Conservation (phyloP, 2,888 invertebrate genomes). For the Tanytarsus gracilentus region DNA sequence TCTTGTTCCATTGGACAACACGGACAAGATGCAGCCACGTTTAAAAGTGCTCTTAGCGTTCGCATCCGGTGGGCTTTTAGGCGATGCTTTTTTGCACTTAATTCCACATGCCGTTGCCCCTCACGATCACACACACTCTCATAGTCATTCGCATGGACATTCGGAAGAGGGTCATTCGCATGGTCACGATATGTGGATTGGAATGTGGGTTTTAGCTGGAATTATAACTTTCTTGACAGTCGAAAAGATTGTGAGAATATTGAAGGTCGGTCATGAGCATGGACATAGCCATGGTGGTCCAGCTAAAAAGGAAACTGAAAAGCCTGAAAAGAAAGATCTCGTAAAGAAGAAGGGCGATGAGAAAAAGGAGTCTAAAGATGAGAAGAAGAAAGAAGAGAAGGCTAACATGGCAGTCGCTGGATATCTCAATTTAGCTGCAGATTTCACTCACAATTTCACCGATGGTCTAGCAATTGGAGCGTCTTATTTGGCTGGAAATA, state of each 20-base stretch:
- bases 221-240: slow-evolving; percentile 86
- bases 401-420: slow-evolving; percentile 67
- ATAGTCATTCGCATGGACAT: slow-evolving; percentile 40
- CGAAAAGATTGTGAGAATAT: slow-evolving; percentile 81
- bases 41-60: slow-evolving; percentile 86
- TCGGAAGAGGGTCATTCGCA: slow-evolving; percentile 47
- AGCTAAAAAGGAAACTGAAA: slow-evolving; percentile 30
- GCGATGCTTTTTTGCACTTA: slow-evolving; percentile 96
- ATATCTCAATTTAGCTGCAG: slow-evolving; percentile 94
- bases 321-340: slow-evolving; percentile 31
- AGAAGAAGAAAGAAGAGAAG: slow-evolving; percentile 42
- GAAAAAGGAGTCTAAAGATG: slow-evolving; percentile 39
- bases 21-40: slow-evolving; percentile 71
- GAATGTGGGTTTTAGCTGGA: slow-evolving; percentile 88
- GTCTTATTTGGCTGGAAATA: slow-evolving; percentile 86
- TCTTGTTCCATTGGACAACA: slow-evolving; percentile 84
- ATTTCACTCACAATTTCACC: slow-evolving; percentile 98
- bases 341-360: slow-evolving; percentile 35
- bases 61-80: slow-evolving; percentile 90
- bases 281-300: slow-evolving; percentile 57
- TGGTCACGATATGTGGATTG: slow-evolving; percentile 77
- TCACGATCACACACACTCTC: slow-evolving; percentile 42
- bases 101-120: slow-evolving; percentile 88
- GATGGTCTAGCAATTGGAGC: slow-evolving; percentile 99
- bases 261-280: slow-evolving; percentile 75